Percentiles rank a stretch among this genome's conserved stretches.
These are phyloP conservation scores for Thymelicus sylvestris DNA, from an alignment of 2,888 invertebrate genomes.

Conservation along the genomic window DNA sequence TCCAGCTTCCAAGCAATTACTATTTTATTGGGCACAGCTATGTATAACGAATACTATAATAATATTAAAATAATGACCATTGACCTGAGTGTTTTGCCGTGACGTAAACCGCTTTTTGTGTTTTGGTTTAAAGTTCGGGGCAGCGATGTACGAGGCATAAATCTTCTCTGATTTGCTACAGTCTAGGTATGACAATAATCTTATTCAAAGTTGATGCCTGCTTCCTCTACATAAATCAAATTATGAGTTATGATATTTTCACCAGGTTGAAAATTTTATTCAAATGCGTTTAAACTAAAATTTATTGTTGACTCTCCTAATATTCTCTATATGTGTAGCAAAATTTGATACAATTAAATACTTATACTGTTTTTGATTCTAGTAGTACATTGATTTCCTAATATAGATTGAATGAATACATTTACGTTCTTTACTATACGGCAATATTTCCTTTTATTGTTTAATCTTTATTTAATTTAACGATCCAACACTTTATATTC, in stretches of 20 bases:
- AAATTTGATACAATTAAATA: too few relatives aligned
- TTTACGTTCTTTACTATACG: background rate
- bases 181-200: too few relatives aligned
- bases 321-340: too few relatives aligned
- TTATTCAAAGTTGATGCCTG: background rate
- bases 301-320: too few relatives aligned
- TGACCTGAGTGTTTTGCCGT: background rate
- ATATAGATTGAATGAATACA: background rate
- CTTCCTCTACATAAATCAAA: background rate
- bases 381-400: background rate
- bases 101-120: background rate
- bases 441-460: constrained; percentile 13
- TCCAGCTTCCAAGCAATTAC: constrained; percentile 24
- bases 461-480: background rate
- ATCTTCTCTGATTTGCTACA: too few relatives aligned
- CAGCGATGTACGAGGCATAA: background rate
- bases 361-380: background rate
- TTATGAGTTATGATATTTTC: too few relatives aligned
- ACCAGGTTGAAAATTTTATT: too few relatives aligned
- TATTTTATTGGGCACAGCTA: constrained; percentile 12
- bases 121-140: background rate
- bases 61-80: background rate
- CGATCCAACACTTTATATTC: constrained; percentile 10
- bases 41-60: background rate
- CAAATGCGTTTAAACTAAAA: too few relatives aligned